Base-by-base conservation (phyloP, 2,113 vertebrate species). In the Carollia perspicillata region DNA sequence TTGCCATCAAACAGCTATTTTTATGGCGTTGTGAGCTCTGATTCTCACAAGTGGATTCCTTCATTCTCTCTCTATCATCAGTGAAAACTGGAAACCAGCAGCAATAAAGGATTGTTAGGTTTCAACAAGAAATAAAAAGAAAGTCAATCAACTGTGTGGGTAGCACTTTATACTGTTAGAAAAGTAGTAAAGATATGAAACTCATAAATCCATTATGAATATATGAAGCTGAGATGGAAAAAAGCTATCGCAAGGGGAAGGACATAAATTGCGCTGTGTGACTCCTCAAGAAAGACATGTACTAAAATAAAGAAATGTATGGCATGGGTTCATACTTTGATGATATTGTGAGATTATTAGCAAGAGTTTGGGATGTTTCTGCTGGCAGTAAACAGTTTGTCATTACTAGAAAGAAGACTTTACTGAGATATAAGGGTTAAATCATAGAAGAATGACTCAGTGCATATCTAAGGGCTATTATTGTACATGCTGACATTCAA, bases 51-150 rank as follows among this genome's bases (percentile, higher is more conserved):
- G 37, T 86, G 81, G 79, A 94, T 96, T 95, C 20, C 44, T n/a
- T 83, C 17, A 4, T 96, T 95, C 58, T 95, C 44, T 84, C 55
- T 95, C 95, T 92, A 77, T 90, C 47, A 88, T 63, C 74, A 94
- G 23, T 77, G 89, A 91, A 95, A 93, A 90, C 53, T 97, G 60
- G 85, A 97, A 96, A 90, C 90, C 71, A 96, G 84, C 33, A 90
- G 68, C 94, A 94, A 85, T 94, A 84, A 96, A 90, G 68, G 95
- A 94, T 89, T 96, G 72, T 95, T 94, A 84, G 68, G n/a, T 91
- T 97, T 90, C 89, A 95, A 89, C n/a, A 94, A 95, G 81, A 97
- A 97, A 95, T 96, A 91, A 92, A 94, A 96, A 84, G 85, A 84
- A 94, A 80, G 89, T 68, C 78, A 94, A 96, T 96, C 72, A 95